These are phyloP conservation scores for Carassius gibelio DNA, from an alignment of 2,113 vertebrate genomes.

Conservation along the genomic window DNA sequence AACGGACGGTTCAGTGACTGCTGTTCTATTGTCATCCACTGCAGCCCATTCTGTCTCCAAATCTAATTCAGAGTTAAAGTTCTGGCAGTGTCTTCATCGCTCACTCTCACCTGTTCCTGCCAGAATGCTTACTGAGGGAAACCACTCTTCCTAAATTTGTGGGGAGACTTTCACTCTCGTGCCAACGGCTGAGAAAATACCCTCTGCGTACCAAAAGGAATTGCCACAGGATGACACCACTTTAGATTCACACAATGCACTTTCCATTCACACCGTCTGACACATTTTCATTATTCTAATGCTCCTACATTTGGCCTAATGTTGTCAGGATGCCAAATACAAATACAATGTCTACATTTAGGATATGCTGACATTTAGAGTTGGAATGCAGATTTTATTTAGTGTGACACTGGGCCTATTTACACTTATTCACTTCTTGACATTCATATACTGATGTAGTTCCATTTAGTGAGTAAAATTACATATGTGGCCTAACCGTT, in stretches of 20 bases:
- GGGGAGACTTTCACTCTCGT: neutral
- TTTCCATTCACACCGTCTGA: neutral
- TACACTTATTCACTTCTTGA: neutral
- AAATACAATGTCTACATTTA: neutral
- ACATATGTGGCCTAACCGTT: neutral
- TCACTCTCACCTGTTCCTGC: slow-evolving; percentile 31
- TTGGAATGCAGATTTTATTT: neutral
- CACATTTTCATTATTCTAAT: slow-evolving; percentile 7
- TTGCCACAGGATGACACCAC: slow-evolving; percentile 3
- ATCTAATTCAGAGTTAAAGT: slow-evolving; percentile 67
- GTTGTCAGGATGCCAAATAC: neutral
- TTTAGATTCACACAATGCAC: slow-evolving; percentile 10
- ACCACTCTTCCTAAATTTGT: slow-evolving; percentile 25
- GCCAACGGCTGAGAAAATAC: slow-evolving; percentile 30
- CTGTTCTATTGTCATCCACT: slow-evolving; percentile 2
- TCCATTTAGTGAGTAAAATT: neutral
- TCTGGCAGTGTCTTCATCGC: slow-evolving; percentile 29
- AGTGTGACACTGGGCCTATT: neutral
- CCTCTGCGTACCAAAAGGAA: slow-evolving; percentile 10
- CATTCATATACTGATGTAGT: neutral
- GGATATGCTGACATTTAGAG: neutral
- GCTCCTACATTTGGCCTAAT: neutral
- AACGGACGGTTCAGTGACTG: slow-evolving; percentile 10
- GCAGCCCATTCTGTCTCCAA: slow-evolving; percentile 44
- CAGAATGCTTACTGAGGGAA: slow-evolving; percentile 31